These are phyloP conservation scores for Paguma larvata DNA, from an alignment of 2,797 vertebrate genomes.

Conservation along the genomic window DNA sequence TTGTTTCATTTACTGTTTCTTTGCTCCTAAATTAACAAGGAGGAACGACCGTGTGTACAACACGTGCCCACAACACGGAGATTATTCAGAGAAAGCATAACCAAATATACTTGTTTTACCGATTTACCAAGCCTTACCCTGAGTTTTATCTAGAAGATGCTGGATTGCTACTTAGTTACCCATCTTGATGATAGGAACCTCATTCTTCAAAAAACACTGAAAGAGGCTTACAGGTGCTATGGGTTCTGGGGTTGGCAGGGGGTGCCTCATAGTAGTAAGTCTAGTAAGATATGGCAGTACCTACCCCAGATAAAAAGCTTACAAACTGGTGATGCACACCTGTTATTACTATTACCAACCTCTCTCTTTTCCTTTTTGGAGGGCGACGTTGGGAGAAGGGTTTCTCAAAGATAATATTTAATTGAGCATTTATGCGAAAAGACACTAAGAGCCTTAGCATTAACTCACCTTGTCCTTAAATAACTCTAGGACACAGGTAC, in stretches of 20 bases:
- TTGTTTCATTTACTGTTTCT: neutral
- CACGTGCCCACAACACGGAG: neutral
- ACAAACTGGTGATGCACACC: neutral
- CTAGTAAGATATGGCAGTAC: neutral
- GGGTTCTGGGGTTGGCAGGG: too few relatives aligned
- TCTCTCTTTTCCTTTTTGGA: neutral
- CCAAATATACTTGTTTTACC: neutral
- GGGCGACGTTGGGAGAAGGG: neutral
- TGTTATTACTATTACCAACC: neutral
- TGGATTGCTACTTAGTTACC: too few relatives aligned
- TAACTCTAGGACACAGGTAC: neutral
- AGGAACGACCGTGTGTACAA: neutral
- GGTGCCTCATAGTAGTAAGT: neutral
- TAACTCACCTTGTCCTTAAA: neutral
- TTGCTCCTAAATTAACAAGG: neutral
- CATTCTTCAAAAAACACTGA: neutral
- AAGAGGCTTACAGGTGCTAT: rapidly evolving
- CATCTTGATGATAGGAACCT: neutral
- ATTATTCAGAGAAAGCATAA: neutral
- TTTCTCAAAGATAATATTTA: neutral
- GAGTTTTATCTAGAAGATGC: neutral
- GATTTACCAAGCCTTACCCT: neutral
- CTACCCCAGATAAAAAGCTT: neutral
- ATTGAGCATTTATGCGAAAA: neutral
- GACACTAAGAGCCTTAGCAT: neutral